These are phyloP conservation scores for Eutrigla gurnardus DNA, from an alignment of 2,797 vertebrate species.

Conservation along the genomic window DNA sequence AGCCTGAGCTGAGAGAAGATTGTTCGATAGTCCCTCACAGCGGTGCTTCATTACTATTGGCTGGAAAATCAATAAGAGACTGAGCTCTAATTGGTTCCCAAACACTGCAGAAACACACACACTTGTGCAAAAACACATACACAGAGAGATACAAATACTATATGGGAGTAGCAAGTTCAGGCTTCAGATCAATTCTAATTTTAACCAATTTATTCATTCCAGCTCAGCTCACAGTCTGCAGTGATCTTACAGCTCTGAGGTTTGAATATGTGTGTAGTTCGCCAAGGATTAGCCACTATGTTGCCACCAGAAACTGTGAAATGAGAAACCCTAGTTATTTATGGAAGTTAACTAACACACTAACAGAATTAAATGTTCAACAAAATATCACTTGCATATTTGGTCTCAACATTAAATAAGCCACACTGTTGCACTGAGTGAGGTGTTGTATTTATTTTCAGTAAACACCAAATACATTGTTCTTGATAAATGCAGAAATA, in stretches of 20 bases:
- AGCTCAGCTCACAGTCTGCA: conserved; percentile 24
- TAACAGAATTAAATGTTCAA: conserved; percentile 4
- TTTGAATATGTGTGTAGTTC: conserved; percentile 5
- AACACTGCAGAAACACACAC: conserved; percentile 57
- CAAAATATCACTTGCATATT: not conserved
- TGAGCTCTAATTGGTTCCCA: conserved; percentile 73
- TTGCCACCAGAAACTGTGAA: not conserved
- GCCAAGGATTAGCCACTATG: not conserved
- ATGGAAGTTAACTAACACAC: not conserved
- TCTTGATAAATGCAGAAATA: too few relatives aligned
- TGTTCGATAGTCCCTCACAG: conserved; percentile 58
- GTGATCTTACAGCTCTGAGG: conserved; percentile 4
- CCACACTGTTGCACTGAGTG: not conserved
- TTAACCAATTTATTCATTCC: conserved; percentile 60
- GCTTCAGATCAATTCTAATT: conserved; percentile 61
- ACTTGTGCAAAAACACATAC: conserved; percentile 35
- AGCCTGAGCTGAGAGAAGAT: conserved; percentile 39
- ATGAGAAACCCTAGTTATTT: not conserved
- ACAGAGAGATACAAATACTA: conserved; percentile 52
- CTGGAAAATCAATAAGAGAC: conserved; percentile 77
- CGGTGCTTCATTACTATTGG: conserved; percentile 75
- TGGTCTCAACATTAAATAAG: not conserved
- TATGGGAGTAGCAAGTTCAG: conserved; percentile 52
- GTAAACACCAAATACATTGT: not conserved
- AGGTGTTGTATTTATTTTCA: too few relatives aligned